Evolutionary conservation across 1,140 invertebrate genomes (phyloP), one percentile per base, ranked within the genome.

Genomic region (Macrocentrus cingulum): DNA sequence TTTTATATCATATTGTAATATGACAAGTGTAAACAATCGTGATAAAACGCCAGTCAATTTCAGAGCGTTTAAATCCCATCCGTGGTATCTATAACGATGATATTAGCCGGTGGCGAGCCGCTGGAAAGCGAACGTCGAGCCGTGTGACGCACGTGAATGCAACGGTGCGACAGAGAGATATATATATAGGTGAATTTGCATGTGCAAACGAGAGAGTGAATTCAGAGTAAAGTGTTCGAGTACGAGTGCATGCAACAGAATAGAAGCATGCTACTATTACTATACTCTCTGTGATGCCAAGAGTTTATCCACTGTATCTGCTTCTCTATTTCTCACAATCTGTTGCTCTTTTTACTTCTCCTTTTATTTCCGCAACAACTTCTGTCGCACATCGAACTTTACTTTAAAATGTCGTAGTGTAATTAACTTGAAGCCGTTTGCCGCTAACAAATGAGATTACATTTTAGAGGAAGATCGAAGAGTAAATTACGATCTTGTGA

Each of bases 61-160:
- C 25, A 23, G 50, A 45, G 51, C 45, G 49, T 59, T 52, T 59
- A 52, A 52, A 53, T 23, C 57, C 49, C 23, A 29, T 9, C 56
- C 54, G 39, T 54, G 39, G 41, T 42, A 39, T 54, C 61, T 58
- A 59, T 65, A 70, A 65, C 56, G 62, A 64, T 57, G 64, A 65
- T 67, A 66, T 55, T 66, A 62, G 58, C 50, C 41, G 54, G 36
- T 41, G 51, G 51, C 51, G 37, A 54, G 51, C 39, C 20, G 25
- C 44, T 46, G 19, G 41, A 42, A 42, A 42, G 41, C 41, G 16
- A 42, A 42, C 18, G 41, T 42, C 41, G 41, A 16, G 37, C 51
- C 25, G 36, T 22, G 13, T 44, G 29, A 42, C 37, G 32, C 51
- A 54, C 22, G 39, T 54, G 37, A 42, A 16, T 52, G 11, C 41